Evolutionary conservation across 2,113 vertebrate species (phyloP).

Genomic region (Corythornis cristatus): DNA sequence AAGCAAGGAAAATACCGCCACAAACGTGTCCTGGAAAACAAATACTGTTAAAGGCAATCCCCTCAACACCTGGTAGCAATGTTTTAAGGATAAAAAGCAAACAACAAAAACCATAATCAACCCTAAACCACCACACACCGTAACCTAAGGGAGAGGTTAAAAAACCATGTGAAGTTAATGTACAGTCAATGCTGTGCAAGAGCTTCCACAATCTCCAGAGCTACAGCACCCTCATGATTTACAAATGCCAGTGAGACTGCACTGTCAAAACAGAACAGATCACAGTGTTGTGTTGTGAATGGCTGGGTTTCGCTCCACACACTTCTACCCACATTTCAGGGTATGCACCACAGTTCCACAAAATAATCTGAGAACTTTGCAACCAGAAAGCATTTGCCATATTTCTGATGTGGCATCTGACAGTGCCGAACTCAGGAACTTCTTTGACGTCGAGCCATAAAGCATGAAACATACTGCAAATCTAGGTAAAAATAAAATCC

Average conservation of each 20-base stretch:
- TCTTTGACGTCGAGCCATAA: not conserved
- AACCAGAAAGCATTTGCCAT: not conserved
- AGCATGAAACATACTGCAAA: not conserved
- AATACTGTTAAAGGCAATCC: not conserved
- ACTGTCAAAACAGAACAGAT: not conserved
- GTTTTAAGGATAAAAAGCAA: not conserved
- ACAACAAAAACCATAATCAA: not conserved
- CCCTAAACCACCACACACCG: not conserved
- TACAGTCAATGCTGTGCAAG: not conserved
- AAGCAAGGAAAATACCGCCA: slow-evolving; percentile 86
- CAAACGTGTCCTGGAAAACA: slow-evolving; percentile 85
- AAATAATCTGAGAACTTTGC: not conserved
- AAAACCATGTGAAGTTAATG: not conserved
- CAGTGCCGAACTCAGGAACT: not conserved
- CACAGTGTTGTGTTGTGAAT: not conserved
- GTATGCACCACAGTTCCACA: not conserved
- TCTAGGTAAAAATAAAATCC: not conserved
- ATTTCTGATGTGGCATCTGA: not conserved
- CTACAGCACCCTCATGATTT: not conserved
- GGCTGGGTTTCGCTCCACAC: not conserved
- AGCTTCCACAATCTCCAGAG: not conserved
- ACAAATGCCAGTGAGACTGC: not conserved
- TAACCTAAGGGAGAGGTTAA: not conserved
- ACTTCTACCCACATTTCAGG: not conserved
- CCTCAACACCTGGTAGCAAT: not conserved